Evolutionary conservation across 2,797 vertebrate species (phyloP).

Genomic region (Xenentodon cancila): DNA sequence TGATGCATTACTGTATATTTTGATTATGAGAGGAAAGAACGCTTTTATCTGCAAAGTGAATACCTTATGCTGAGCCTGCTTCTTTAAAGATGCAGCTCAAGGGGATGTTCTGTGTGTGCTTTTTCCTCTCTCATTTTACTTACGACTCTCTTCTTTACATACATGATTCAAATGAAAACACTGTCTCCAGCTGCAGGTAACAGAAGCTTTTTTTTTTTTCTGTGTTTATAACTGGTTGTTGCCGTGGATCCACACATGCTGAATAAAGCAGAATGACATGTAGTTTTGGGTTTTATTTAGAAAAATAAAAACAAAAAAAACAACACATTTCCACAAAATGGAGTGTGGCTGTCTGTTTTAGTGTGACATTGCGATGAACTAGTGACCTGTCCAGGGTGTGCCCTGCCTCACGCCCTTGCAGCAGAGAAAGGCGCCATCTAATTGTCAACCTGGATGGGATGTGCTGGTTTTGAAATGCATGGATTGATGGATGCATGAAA

Average conservation of each 20-base stretch:
- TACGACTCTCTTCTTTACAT: conserved; percentile 56
- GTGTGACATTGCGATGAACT: too few relatives aligned
- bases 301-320: conserved; percentile 4
- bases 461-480: too few relatives aligned
- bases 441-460: too few relatives aligned
- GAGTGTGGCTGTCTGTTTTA: not conserved
- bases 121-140: conserved; percentile 57
- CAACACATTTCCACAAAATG: not conserved
- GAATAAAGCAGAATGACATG: too few relatives aligned
- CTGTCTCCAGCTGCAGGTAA: conserved; percentile 59
- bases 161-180: conserved; percentile 68
- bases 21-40: conserved; percentile 80
- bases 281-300: too few relatives aligned
- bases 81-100: conserved; percentile 74
- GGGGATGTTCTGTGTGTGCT: conserved; percentile 65
- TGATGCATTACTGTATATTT: conserved; percentile 84
- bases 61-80: conserved; percentile 82
- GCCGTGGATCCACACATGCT: too few relatives aligned
- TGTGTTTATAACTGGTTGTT: not conserved
- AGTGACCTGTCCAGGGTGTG: too few relatives aligned
- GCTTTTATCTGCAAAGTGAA: conserved; percentile 82
- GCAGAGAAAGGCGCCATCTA: too few relatives aligned
- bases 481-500: too few relatives aligned
- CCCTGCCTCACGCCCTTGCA: too few relatives aligned
- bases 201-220: conserved; percentile 8